phyloP scores from a whole-genome alignment of 2,888 invertebrate genomes.

The Aleiodes testaceus region DNA sequence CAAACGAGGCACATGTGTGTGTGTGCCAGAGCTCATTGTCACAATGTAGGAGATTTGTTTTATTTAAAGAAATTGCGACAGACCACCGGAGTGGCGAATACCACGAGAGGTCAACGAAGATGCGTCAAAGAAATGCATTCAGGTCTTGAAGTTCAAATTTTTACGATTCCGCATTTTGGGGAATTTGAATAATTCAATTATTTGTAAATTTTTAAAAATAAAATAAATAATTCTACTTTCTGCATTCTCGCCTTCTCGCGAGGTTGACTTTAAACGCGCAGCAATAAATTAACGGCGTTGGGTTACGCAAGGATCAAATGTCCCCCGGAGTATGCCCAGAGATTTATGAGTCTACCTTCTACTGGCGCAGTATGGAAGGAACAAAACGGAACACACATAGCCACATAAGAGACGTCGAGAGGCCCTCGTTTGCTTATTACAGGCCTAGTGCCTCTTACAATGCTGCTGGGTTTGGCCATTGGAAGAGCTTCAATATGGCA shows the following conservation, averaged over 20 bases:
- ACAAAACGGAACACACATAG: conserved; percentile 64
- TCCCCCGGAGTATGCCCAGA: conserved; percentile 71
- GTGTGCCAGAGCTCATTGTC: conserved; percentile 46
- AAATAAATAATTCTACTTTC: too few relatives aligned
- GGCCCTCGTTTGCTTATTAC: conserved; percentile 68
- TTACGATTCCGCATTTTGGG: too few relatives aligned
- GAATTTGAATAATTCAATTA: too few relatives aligned
- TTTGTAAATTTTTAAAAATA: too few relatives aligned
- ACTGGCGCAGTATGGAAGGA: conserved; percentile 69
- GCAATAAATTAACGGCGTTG: conserved; percentile 74
- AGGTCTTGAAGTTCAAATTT: neutral
- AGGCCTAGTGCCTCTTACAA: conserved; percentile 57
- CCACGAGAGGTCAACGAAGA: conserved; percentile 36
- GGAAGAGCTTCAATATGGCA: conserved; percentile 25
- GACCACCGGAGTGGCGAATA: conserved; percentile 20
- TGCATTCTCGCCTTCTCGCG: conserved; percentile 58
- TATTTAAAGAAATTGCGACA: too few relatives aligned
- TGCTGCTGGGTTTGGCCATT: conserved; percentile 43
- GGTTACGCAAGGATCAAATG: conserved; percentile 74
- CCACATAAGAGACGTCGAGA: conserved; percentile 61
- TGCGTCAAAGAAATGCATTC: conserved; percentile 14
- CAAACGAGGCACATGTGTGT: neutral
- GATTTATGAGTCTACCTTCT: conserved; percentile 72
- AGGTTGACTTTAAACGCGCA: conserved; percentile 73
- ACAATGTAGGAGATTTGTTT: conserved; percentile 1